These are phyloP conservation scores for Eulithis prunata DNA, from an alignment of 2,888 invertebrate species.

Conservation along the genomic window DNA sequence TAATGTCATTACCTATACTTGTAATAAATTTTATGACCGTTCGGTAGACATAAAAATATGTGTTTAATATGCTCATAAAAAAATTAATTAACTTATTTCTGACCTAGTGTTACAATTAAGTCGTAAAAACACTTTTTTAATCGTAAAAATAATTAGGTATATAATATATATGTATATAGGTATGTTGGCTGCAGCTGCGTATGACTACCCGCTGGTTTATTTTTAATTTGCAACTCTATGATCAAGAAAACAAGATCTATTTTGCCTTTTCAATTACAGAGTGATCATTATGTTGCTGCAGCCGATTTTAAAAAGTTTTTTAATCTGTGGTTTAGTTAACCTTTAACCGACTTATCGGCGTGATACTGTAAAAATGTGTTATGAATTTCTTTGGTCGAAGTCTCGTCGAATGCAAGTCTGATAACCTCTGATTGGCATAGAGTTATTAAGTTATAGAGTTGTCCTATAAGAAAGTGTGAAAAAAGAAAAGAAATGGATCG, in stretches of 20 bases:
- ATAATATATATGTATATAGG: conserved; percentile 3
- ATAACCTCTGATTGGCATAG: conserved; percentile 62
- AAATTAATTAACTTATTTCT: conserved; percentile 32
- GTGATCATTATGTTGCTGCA: no score
- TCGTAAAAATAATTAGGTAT: neutral
- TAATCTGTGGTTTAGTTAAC: conserved; percentile 28
- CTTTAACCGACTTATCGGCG: conserved; percentile 49
- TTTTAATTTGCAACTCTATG: no score
- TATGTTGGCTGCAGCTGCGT: neutral
- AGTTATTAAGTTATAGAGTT: conserved; percentile 24
- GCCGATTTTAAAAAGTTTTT: neutral
- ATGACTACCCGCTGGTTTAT: neutral
- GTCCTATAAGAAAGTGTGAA: no score
- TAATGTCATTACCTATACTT: conserved; percentile 17
- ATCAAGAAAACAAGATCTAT: no score
- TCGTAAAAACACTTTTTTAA: conserved; percentile 26
- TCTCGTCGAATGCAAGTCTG: conserved; percentile 57
- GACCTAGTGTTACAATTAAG: conserved; percentile 33
- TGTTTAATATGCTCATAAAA: conserved; percentile 35
- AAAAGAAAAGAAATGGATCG: neutral
- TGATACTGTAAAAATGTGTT: conserved; percentile 54
- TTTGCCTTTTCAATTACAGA: no score
- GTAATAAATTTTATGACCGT: conserved; percentile 34
- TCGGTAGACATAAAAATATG: conserved; percentile 29
- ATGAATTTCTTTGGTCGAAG: conserved; percentile 65